A percentile compares a stretch with the other conserved stretches of the same genome.
phyloP scores from a whole-genome alignment of 2,888 invertebrate species.

The Dorcus parallelipipedus region DNA sequence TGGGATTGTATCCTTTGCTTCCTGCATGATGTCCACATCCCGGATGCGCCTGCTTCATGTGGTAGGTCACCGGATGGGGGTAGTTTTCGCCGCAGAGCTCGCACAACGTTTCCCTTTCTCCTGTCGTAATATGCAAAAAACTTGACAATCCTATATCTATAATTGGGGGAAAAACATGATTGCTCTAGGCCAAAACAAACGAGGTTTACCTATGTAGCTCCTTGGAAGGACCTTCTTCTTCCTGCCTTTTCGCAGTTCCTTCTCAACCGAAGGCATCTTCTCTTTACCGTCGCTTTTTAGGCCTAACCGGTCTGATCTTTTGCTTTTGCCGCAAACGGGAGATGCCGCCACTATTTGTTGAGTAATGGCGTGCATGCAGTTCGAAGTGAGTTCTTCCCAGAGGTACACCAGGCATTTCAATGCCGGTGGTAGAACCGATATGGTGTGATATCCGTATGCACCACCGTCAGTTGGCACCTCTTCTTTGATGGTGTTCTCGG shows the following conservation, averaged over 20 bases:
- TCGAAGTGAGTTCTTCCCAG: slow-evolving; percentile 81
- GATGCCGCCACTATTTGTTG: slow-evolving; percentile 61
- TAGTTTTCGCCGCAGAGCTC: slow-evolving; percentile 82
- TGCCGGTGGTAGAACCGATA: slow-evolving; percentile 81
- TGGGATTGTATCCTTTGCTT: slow-evolving; percentile 89
- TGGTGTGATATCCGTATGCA: slow-evolving; percentile 54
- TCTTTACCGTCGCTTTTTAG: slow-evolving; percentile 43
- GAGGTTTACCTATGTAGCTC: slow-evolving; percentile 40
- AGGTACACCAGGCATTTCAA: slow-evolving; percentile 81
- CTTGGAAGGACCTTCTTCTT: slow-evolving; percentile 56
- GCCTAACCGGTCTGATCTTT: slow-evolving; percentile 35
- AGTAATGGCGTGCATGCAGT: slow-evolving; percentile 63
- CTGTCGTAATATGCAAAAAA: slow-evolving; percentile 5
- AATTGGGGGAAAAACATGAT: slow-evolving; percentile 7
- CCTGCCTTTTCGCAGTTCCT: slow-evolving; percentile 54
- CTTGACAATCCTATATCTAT: slow-evolving; percentile 1
- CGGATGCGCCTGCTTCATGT: slow-evolving; percentile 86
- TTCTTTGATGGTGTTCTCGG: slow-evolving; percentile 52
- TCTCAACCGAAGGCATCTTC: slow-evolving; percentile 44
- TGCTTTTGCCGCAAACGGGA: slow-evolving; percentile 45
- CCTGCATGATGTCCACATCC: slow-evolving; percentile 86
- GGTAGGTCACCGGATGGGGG: slow-evolving; percentile 81
- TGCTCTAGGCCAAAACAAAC: slow-evolving; percentile 20
- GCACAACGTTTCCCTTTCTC: slow-evolving; percentile 55
- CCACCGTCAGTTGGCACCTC: slow-evolving; percentile 30